These are phyloP conservation scores for Morus bassanus DNA, from an alignment of 2,797 vertebrate genomes.

Conservation along the genomic window DNA sequence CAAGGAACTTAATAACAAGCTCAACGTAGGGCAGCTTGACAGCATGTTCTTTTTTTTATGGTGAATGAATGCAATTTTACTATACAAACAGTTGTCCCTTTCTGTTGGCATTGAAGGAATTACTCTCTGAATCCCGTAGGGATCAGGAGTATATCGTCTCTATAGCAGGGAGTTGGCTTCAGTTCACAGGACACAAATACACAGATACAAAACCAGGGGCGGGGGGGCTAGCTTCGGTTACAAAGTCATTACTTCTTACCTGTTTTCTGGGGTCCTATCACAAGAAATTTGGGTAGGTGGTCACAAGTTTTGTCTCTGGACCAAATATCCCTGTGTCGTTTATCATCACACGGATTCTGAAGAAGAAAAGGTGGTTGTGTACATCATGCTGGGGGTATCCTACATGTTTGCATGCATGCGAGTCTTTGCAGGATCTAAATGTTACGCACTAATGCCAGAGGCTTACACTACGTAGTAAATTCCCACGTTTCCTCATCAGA, in stretches of 20 bases:
- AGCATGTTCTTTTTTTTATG: background rate
- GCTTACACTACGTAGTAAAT: background rate
- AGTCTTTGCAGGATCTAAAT: background rate
- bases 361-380: background rate
- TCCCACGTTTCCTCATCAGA: background rate
- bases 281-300: conserved; percentile 92
- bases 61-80: background rate
- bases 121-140: accelerated
- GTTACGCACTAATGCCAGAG: background rate
- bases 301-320: conserved; percentile 97
- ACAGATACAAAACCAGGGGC: background rate
- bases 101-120: background rate
- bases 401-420: accelerated
- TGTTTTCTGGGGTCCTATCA: conserved; percentile 96
- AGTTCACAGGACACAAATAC: background rate
- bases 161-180: background rate
- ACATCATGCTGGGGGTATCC: background rate
- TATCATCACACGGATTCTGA: conserved; percentile 96
- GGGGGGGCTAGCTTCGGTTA: background rate
- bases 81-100: background rate
- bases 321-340: conserved; percentile 97
- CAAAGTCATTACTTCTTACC: conserved; percentile 72
- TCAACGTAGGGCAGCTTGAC: background rate
- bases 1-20: background rate
- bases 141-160: accelerated